A percentile compares a stretch with the other conserved stretches of the same genome.
phyloP scores from a whole-genome alignment of 53 echinoderm and acorn worm genomes.

The Pentamera pediparva region DNA sequence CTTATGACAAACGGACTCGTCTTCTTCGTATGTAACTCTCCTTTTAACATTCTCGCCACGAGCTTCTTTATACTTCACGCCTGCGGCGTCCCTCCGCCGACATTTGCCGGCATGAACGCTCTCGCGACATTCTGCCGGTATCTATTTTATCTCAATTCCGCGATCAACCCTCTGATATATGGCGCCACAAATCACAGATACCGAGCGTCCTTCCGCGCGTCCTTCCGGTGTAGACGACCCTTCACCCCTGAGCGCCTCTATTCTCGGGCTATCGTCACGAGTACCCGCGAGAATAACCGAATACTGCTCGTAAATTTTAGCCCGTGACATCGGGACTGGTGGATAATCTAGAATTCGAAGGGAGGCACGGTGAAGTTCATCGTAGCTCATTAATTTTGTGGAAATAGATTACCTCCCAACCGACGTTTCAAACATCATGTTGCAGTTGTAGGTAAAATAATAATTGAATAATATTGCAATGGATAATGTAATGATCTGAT shows the following conservation, averaged over 20 bases:
- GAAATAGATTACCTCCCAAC: too few relatives aligned
- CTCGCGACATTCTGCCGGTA: neutral
- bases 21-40: constrained; percentile 14
- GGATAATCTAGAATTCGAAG: too few relatives aligned
- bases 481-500: too few relatives aligned
- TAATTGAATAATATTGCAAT: too few relatives aligned
- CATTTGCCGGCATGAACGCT: neutral
- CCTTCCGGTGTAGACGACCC: neutral
- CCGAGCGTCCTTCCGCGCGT: neutral
- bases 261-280: too few relatives aligned
- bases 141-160: constrained; percentile 9
- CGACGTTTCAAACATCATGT: too few relatives aligned
- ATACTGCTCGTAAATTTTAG: too few relatives aligned
- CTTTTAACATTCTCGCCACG: neutral
- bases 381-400: too few relatives aligned
- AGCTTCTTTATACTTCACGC: neutral
- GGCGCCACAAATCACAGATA: neutral
- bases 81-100: neutral
- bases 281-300: too few relatives aligned
- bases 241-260: constrained; percentile 3
- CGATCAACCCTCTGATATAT: constrained; percentile 7
- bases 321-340: too few relatives aligned
- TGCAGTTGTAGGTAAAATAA: too few relatives aligned
- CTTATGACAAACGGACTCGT: constrained; percentile 5
- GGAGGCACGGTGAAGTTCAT: too few relatives aligned